phyloP scores from a whole-genome alignment of 2,888 invertebrate species.

The Mesorhabditis sp. region DNA sequence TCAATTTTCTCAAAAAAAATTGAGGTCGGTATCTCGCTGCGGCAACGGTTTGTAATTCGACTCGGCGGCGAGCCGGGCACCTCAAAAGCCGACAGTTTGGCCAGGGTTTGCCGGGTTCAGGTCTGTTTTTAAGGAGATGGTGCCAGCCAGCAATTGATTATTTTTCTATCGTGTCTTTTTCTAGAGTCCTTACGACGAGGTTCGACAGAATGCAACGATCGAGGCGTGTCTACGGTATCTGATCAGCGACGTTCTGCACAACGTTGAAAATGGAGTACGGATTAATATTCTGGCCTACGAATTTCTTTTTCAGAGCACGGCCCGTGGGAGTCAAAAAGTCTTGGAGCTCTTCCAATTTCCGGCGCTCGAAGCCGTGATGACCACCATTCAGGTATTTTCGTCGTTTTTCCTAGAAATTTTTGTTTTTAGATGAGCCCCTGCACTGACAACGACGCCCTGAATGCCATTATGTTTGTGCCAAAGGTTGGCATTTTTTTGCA shows the following conservation, averaged over 20 bases:
- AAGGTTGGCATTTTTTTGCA: background rate
- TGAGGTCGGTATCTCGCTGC: constrained; percentile 24
- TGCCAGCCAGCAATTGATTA: background rate
- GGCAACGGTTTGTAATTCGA: constrained; percentile 38
- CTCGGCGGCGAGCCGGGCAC: constrained; percentile 25
- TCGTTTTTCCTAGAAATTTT: constrained; percentile 8
- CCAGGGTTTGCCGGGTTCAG: constrained; percentile 42
- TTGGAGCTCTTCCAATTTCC: constrained; percentile 54
- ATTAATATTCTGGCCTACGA: background rate
- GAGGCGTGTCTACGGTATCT: constrained; percentile 33
- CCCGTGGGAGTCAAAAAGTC: constrained; percentile 23
- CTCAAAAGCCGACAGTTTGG: constrained; percentile 20
- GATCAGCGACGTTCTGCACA: constrained; percentile 33
- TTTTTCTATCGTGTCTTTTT: background rate
- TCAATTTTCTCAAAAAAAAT: background rate
- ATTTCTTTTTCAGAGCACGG: constrained; percentile 10
- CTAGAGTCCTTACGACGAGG: background rate
- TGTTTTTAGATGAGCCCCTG: background rate
- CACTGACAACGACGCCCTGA: constrained; percentile 30
- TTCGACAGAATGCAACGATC: constrained; percentile 32
- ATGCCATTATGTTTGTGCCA: background rate
- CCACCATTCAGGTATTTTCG: constrained; percentile 22
- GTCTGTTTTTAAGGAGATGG: constrained; percentile 8
- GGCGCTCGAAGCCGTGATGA: constrained; percentile 42
- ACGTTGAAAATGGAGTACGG: background rate